A percentile compares a stretch with the other conserved stretches of the same genome.
Evolutionary conservation across 1,140 invertebrate genomes (phyloP).

Genomic region (Leptonema lineaticorne): DNA sequence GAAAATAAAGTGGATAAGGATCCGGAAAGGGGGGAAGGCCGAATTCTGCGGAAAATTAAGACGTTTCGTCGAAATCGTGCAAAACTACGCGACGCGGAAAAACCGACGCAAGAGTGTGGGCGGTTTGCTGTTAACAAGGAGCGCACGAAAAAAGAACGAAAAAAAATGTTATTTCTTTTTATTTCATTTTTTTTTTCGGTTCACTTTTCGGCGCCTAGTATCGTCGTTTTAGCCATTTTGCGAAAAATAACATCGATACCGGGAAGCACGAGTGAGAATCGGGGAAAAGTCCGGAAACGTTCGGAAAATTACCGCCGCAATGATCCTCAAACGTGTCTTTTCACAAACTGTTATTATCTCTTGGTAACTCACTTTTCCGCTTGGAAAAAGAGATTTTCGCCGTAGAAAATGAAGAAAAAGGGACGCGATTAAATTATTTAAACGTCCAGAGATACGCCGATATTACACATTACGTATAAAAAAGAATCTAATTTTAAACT

Average conservation of each 20-base stretch:
- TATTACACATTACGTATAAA: no score
- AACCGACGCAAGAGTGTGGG: slow-evolving; percentile 18
- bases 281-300: slow-evolving; percentile 7
- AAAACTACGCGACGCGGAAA: no score
- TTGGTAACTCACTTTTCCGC: slow-evolving; percentile 4
- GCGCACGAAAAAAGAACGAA: slow-evolving; percentile 3
- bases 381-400: not conserved
- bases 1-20: no score
- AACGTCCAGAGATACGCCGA: no score
- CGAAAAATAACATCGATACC: not conserved
- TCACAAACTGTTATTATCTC: slow-evolving; percentile 12
- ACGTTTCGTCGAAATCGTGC: no score
- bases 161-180: not conserved
- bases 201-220: not conserved
- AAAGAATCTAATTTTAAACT: no score
- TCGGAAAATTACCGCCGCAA: slow-evolving; percentile 16
- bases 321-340: slow-evolving; percentile 13
- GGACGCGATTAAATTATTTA: no score
- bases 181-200: no score
- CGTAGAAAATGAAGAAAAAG: no score
- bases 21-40: no score
- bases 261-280: not conserved
- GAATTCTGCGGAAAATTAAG: not conserved
- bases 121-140: no score
- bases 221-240: not conserved